Percentiles rank a stretch among this genome's conserved stretches.
These are phyloP conservation scores for Amphipyra tragopoginis DNA, from an alignment of 2,888 invertebrate species.

Conservation along the genomic window DNA sequence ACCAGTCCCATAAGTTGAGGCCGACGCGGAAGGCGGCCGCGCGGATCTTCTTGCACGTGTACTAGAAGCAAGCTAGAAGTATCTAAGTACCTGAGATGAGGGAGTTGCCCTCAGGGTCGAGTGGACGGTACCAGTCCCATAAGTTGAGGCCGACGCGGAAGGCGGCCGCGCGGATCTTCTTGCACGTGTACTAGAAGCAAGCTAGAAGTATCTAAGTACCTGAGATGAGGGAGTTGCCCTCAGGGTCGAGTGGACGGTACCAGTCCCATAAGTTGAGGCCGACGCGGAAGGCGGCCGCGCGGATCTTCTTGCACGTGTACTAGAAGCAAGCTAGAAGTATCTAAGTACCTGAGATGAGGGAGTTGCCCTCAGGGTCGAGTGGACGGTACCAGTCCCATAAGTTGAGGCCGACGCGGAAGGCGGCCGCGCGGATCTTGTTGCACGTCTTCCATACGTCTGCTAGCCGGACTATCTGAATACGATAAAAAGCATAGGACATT, in stretches of 20 bases:
- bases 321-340: too few species aligned
- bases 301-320: slow-evolving; percentile 95
- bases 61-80: too few species aligned
- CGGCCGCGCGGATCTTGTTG: slow-evolving; percentile 94
- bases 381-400: slow-evolving; percentile 92
- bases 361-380: slow-evolving; percentile 92
- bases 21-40: too few species aligned
- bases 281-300: slow-evolving; percentile 93
- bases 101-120: slow-evolving; percentile 92
- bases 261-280: slow-evolving; percentile 93
- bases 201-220: slow-evolving; percentile 77
- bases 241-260: slow-evolving; percentile 92
- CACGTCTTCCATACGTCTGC: slow-evolving; percentile 94
- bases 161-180: too few species aligned
- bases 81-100: slow-evolving; percentile 88
- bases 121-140: slow-evolving; percentile 92
- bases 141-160: slow-evolving; percentile 91
- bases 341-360: slow-evolving; percentile 91
- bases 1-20: too few species aligned
- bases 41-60: too few species aligned
- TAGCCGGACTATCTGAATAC: slow-evolving; percentile 83
- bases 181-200: not conserved
- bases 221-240: slow-evolving; percentile 91
- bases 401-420: slow-evolving; percentile 93
- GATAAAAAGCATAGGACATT: not conserved